Conservation (phyloP, 2,888 invertebrate species). For the Candidula unifasciata region DNA sequence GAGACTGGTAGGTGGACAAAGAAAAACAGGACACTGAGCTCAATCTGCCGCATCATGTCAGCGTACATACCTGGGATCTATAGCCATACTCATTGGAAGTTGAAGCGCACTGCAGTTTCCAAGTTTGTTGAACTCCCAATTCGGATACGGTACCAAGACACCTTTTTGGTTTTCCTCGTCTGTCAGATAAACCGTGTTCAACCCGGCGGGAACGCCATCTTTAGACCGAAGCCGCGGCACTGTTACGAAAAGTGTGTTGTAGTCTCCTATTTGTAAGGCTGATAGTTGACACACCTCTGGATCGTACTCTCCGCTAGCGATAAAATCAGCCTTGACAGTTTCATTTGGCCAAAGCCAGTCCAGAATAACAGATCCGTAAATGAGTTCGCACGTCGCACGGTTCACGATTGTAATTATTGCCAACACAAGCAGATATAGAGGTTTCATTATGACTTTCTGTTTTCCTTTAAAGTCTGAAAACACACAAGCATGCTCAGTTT, state of each 20-base stretch:
- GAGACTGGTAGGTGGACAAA: too few relatives aligned
- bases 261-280: not conserved
- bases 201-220: constrained; percentile 40
- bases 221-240: constrained; percentile 26
- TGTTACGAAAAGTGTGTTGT: constrained; percentile 21
- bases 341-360: constrained; percentile 55
- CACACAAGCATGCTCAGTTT: too few relatives aligned
- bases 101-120: constrained; percentile 68
- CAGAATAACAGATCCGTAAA: constrained; percentile 61
- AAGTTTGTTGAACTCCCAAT: constrained; percentile 62
- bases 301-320: constrained; percentile 22
- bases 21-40: too few relatives aligned
- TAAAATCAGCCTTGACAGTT: constrained; percentile 9
- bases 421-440: not conserved
- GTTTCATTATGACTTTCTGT: not conserved
- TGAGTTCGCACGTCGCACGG: not conserved
- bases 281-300: constrained; percentile 10
- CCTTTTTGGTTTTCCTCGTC: not conserved
- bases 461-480: too few relatives aligned
- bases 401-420: not conserved
- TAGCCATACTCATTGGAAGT: constrained; percentile 67
- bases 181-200: constrained; percentile 47
- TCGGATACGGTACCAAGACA: constrained; percentile 62
- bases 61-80: constrained; percentile 59
- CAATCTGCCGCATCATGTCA: too few relatives aligned